These are phyloP conservation scores for Dicranocentrus wangi DNA, from an alignment of 2,888 invertebrate genomes.

Conservation along the genomic window DNA sequence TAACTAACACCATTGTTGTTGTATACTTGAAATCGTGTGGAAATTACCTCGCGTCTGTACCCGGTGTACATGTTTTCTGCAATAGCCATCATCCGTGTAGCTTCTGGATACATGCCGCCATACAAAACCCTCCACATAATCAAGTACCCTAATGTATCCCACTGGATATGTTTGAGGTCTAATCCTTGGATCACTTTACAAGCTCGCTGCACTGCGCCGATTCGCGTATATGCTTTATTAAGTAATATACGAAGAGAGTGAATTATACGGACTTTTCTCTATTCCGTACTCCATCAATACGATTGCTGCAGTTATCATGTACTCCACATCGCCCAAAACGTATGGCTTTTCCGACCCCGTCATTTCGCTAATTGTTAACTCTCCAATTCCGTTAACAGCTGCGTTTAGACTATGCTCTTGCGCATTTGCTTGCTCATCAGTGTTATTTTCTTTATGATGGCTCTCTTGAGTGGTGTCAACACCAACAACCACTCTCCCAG, in stretches of 20 bases:
- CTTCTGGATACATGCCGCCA: conserved; percentile 82
- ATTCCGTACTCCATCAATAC: conserved; percentile 83
- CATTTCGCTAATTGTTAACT: neutral
- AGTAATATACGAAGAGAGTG: conserved; percentile 91
- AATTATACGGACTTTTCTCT: conserved; percentile 87
- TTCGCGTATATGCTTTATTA: conserved; percentile 82
- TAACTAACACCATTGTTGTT: neutral
- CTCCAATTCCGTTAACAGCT: neutral
- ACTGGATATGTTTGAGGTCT: conserved; percentile 94
- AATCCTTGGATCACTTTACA: conserved; percentile 84
- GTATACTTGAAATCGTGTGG: neutral
- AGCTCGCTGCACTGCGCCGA: conserved; percentile 84
- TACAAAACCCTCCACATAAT: conserved; percentile 81
- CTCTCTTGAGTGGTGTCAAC: neutral
- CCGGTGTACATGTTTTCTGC: conserved; percentile 90
- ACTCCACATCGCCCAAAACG: neutral
- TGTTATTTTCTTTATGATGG: neutral
- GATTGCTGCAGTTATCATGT: conserved; percentile 74
- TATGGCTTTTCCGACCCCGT: neutral
- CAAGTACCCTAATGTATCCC: conserved; percentile 91
- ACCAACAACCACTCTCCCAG: neutral
- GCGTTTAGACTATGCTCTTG: no score
- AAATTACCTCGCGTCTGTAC: conserved; percentile 89
- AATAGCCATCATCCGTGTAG: conserved; percentile 82
- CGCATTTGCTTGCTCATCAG: neutral